Conservation (phyloP, 2,113 vertebrate genomes). For the Syrmaticus mikado region DNA sequence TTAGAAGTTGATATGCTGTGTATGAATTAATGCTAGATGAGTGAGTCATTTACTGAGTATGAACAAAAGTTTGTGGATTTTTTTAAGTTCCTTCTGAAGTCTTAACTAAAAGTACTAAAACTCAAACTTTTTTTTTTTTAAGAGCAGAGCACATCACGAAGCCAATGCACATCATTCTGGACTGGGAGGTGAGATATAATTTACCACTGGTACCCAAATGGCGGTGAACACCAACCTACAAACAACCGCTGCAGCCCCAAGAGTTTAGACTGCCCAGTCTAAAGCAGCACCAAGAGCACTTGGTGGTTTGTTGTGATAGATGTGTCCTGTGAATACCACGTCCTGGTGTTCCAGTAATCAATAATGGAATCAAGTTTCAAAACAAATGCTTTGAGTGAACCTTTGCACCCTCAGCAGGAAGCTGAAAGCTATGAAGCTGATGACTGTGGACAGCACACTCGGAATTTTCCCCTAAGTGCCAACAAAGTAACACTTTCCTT, state of each 20-base stretch:
- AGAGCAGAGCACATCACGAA: neutral
- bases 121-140: neutral
- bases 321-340: neutral
- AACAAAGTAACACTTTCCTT: neutral
- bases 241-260: neutral
- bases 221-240: neutral
- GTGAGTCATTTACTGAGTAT: neutral
- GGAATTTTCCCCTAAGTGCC: neutral
- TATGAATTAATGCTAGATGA: constrained; percentile 40
- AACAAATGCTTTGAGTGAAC: neutral
- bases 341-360: neutral
- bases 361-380: neutral
- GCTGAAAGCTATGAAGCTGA: neutral
- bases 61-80: neutral
- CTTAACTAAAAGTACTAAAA: neutral
- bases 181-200: neutral
- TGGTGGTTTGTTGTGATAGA: neutral
- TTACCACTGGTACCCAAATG: neutral
- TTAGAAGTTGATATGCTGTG: constrained; percentile 34
- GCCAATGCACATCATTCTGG: neutral
- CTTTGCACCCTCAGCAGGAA: neutral
- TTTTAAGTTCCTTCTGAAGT: neutral
- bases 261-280: neutral
- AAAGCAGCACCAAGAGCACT: neutral
- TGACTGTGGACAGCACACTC: neutral